phyloP scores from a whole-genome alignment of 2,888 invertebrate genomes.

The Lepidocyrtinus sp. region DNA sequence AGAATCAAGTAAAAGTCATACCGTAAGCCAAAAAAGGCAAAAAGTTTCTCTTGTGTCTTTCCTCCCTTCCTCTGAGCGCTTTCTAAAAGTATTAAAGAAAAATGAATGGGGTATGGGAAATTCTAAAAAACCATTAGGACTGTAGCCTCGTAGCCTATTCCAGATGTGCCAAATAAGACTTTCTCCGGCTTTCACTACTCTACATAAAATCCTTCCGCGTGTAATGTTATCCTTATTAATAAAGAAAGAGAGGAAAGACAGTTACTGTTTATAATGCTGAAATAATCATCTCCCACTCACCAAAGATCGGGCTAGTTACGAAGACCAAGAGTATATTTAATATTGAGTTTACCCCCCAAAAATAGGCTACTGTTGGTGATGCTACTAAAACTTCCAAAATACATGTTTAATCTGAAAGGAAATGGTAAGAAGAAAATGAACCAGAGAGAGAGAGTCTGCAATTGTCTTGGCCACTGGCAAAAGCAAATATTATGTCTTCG shows the following conservation, averaged over 20 bases:
- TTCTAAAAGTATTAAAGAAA: conserved; percentile 24
- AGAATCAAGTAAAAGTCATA: conserved; percentile 38
- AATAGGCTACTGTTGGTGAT: conserved; percentile 4
- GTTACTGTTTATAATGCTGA: conserved; percentile 10
- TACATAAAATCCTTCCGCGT: too few species aligned
- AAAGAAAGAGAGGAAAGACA: conserved; percentile 3
- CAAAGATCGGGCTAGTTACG: too few species aligned
- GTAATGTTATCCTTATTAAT: conserved; percentile 6
- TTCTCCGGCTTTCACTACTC: too few species aligned
- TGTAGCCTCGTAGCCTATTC: conserved; percentile 12
- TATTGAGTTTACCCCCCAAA: conserved; percentile 4
- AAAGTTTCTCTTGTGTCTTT: conserved; percentile 20
- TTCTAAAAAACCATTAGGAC: conserved; percentile 29
- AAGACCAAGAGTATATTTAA: too few species aligned
- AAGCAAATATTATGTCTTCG: conserved; percentile 1
- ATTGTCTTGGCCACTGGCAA: conserved; percentile 25
- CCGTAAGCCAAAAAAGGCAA: conserved; percentile 26
- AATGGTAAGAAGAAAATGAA: conserved; percentile 27
- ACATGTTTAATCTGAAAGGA: conserved; percentile 11
- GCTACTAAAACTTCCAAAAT: neutral
- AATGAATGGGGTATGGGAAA: conserved; percentile 26
- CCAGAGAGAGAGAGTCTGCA: conserved; percentile 30
- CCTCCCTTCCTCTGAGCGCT: conserved; percentile 2
- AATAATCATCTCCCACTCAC: conserved; percentile 4
- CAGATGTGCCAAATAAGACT: conserved; percentile 34